Percentiles rank a stretch among this genome's conserved stretches.
These are phyloP conservation scores for Lepidotrigona ventralis DNA, from an alignment of 1,140 invertebrate species.

Conservation along the genomic window DNA sequence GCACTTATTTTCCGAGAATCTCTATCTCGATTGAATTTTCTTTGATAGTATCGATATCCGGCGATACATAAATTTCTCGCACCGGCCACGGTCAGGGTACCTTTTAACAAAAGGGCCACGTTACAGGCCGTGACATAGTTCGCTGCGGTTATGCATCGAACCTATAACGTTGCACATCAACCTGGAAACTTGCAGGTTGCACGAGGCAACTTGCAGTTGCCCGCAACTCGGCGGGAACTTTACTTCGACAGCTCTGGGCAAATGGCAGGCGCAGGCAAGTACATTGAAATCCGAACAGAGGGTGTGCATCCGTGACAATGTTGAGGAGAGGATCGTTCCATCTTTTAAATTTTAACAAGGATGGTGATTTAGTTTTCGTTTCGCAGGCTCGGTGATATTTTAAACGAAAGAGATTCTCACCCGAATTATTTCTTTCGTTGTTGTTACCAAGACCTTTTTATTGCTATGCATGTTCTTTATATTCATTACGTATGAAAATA, in stretches of 20 bases:
- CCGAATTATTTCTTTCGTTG: too few relatives aligned
- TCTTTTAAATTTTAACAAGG: neutral
- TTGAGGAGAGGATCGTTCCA: conserved; percentile 19
- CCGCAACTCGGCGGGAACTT: conserved; percentile 59
- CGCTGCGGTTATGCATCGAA: conserved; percentile 59
- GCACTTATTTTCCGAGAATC: neutral
- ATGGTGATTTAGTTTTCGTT: neutral
- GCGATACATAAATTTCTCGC: neutral
- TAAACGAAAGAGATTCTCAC: neutral
- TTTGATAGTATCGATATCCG: accelerated
- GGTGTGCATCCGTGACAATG: conserved; percentile 15
- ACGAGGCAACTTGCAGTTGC: conserved; percentile 61
- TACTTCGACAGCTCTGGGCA: conserved; percentile 47
- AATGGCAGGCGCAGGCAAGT: conserved; percentile 38
- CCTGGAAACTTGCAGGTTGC: conserved; percentile 52
- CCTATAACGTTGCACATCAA: conserved; percentile 57
- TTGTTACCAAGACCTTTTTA: too few relatives aligned
- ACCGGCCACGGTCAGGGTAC: neutral
- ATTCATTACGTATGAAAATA: too few relatives aligned
- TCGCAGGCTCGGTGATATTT: neutral
- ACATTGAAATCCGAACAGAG: conserved; percentile 48
- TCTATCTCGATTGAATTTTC: neutral
- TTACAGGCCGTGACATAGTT: conserved; percentile 60
- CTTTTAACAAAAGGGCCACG: conserved; percentile 57
- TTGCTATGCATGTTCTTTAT: too few relatives aligned